Conservation (phyloP, 2,888 invertebrate genomes). For the Drosophila quasianomalipes region DNA sequence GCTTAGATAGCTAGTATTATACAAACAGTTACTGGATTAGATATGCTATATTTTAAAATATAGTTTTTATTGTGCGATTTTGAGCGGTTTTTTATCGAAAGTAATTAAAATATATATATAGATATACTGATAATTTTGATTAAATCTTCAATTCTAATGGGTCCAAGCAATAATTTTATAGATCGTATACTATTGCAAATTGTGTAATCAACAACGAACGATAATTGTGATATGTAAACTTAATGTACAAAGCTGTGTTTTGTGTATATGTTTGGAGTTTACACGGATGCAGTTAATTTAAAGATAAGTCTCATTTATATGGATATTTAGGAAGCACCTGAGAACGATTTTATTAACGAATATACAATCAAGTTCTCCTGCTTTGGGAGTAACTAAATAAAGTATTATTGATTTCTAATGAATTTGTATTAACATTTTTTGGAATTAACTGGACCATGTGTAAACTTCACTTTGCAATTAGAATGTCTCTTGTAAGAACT, state of each 20-base stretch:
- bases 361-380: not conserved
- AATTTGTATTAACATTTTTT: not conserved
- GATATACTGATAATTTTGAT: not conserved
- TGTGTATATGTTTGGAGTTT: not conserved
- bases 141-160: not conserved
- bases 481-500: not conserved
- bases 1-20: not conserved
- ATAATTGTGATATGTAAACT: not conserved
- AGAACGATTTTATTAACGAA: not conserved
- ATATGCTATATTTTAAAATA: not conserved
- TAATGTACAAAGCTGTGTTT: not conserved
- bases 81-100: not conserved
- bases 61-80: not conserved
- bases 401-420: not conserved
- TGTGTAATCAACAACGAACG: not conserved
- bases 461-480: not conserved
- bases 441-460: not conserved
- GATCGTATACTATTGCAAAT: not conserved
- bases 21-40: not conserved
- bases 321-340: too few relatives aligned
- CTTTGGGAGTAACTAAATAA: not conserved
- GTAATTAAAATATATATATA: not conserved
- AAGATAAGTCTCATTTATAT: not conserved
- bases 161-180: not conserved
- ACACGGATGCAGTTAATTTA: not conserved